These are phyloP conservation scores for Palythoa grandiflora DNA, from an alignment of 92 coral and sea anemone species.

Conservation along the genomic window DNA sequence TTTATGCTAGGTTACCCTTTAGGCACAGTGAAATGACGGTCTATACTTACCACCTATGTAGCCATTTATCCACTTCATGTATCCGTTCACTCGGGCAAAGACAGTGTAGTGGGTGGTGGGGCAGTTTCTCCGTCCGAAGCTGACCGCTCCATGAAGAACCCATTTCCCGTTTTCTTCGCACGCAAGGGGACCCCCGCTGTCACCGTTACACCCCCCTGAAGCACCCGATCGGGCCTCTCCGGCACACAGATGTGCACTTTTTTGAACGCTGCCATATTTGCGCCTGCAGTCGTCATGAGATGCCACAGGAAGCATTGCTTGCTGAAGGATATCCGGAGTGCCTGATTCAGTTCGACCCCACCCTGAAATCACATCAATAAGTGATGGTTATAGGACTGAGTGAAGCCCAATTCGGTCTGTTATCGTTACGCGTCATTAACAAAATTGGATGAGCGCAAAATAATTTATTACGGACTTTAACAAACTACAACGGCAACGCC, in stretches of 20 bases:
- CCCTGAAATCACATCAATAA: constrained; percentile 44
- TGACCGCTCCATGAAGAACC: constrained; percentile 86
- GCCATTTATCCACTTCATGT: constrained; percentile 65
- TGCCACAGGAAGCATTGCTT: constrained; percentile 75
- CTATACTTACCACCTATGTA: constrained; percentile 61
- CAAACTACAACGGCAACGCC: too few relatives aligned
- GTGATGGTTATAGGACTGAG: too few relatives aligned
- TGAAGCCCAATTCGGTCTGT: too few relatives aligned
- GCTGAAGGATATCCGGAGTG: constrained; percentile 71
- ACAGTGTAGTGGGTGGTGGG: constrained; percentile 81
- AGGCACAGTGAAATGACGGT: too few relatives aligned
- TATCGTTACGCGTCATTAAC: too few relatives aligned
- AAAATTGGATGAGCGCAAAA: too few relatives aligned
- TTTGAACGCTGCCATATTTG: constrained; percentile 54
- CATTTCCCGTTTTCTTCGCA: constrained; percentile 72
- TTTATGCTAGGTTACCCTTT: too few relatives aligned
- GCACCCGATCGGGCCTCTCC: constrained; percentile 80
- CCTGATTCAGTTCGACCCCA: constrained; percentile 77
- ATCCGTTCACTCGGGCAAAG: constrained; percentile 75
- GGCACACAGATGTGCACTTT: constrained; percentile 69
- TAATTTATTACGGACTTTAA: too few relatives aligned
- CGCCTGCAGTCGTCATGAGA: constrained; percentile 50
- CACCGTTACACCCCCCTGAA: constrained; percentile 85
- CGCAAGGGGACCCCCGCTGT: constrained; percentile 85
- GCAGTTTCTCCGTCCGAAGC: constrained; percentile 76